Conservation (phyloP, 2,797 vertebrate species). For the Ctenopoma kingsleyae region DNA sequence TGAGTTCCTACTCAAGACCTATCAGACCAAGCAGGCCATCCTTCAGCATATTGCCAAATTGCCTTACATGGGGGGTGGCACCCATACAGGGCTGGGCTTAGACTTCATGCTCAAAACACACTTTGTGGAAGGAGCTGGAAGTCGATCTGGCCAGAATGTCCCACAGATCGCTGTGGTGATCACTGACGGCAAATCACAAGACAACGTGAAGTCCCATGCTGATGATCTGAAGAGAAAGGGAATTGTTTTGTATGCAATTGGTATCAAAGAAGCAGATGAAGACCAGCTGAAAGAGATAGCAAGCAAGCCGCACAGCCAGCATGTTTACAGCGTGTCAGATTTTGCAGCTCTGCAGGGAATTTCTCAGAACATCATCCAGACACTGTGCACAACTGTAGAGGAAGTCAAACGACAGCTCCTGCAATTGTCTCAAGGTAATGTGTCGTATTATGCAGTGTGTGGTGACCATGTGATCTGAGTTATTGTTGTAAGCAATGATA, state of each 20-base stretch:
- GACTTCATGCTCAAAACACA: slow-evolving; percentile 81
- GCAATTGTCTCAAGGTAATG: slow-evolving; percentile 78
- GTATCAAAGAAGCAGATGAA: slow-evolving; percentile 81
- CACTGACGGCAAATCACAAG: slow-evolving; percentile 84
- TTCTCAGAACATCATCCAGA: slow-evolving; percentile 79
- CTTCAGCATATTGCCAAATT: slow-evolving; percentile 75
- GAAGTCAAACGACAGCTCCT: slow-evolving; percentile 73
- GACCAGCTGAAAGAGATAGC: slow-evolving; percentile 83
- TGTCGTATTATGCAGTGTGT: not conserved
- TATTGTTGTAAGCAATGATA: not conserved
- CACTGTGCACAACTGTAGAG: slow-evolving; percentile 84
- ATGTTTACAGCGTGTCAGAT: slow-evolving; percentile 81
- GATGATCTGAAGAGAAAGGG: slow-evolving; percentile 73
- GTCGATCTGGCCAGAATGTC: slow-evolving; percentile 68
- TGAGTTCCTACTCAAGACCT: slow-evolving; percentile 84
- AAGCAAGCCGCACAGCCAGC: slow-evolving; percentile 73
- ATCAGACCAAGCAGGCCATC: slow-evolving; percentile 64
- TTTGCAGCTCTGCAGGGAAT: slow-evolving; percentile 82
- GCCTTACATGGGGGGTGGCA: slow-evolving; percentile 80
- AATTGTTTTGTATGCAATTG: slow-evolving; percentile 83
- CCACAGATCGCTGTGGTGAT: slow-evolving; percentile 85
- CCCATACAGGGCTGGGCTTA: slow-evolving; percentile 78
- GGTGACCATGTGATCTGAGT: not conserved
- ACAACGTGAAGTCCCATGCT: slow-evolving; percentile 70
- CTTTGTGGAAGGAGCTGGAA: slow-evolving; percentile 79